A percentile compares a stretch with the other conserved stretches of the same genome.
These are phyloP conservation scores for Danionella cerebrum DNA, from an alignment of 2,113 vertebrate species.

Conservation along the genomic window DNA sequence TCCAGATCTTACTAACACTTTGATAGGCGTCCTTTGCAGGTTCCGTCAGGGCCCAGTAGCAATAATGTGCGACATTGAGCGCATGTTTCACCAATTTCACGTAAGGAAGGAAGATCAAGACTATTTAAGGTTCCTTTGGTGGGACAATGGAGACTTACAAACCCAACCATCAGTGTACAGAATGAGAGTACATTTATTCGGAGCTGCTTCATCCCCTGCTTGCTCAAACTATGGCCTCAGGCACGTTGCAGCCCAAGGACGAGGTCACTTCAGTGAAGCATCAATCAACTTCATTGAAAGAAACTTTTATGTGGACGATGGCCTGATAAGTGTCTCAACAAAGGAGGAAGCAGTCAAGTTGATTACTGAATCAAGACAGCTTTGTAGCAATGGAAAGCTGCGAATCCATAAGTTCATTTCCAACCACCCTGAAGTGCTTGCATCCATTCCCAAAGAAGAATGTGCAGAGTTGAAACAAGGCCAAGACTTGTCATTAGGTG, in stretches of 20 bases:
- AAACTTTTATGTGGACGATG: constrained; percentile 16
- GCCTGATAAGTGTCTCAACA: constrained; percentile 1
- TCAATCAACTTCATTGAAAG: neutral
- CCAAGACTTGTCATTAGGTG: neutral
- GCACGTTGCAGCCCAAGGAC: constrained; percentile 6
- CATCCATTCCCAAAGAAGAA: constrained; percentile 25
- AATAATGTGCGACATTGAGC: constrained; percentile 13
- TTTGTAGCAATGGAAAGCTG: constrained; percentile 18
- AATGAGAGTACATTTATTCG: constrained; percentile 19
- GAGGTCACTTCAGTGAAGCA: constrained; percentile 12
- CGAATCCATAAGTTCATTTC: constrained; percentile 28
- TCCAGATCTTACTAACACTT: constrained; percentile 20
- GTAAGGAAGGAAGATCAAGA: constrained; percentile 27
- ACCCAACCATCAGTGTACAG: neutral
- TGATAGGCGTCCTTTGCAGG: constrained; percentile 12
- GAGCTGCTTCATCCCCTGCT: neutral
- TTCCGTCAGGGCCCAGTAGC: constrained; percentile 19
- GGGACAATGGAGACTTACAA: constrained; percentile 16
- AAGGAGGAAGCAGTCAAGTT: constrained; percentile 14
- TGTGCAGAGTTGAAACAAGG: constrained; percentile 4
- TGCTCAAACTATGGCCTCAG: constrained; percentile 42
- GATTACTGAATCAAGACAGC: neutral
- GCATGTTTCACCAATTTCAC: constrained; percentile 32
- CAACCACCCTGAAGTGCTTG: constrained; percentile 19
- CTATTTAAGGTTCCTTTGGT: constrained; percentile 26